Conservation (phyloP, 2,888 invertebrate species). For the Brachylomia viminalis region DNA sequence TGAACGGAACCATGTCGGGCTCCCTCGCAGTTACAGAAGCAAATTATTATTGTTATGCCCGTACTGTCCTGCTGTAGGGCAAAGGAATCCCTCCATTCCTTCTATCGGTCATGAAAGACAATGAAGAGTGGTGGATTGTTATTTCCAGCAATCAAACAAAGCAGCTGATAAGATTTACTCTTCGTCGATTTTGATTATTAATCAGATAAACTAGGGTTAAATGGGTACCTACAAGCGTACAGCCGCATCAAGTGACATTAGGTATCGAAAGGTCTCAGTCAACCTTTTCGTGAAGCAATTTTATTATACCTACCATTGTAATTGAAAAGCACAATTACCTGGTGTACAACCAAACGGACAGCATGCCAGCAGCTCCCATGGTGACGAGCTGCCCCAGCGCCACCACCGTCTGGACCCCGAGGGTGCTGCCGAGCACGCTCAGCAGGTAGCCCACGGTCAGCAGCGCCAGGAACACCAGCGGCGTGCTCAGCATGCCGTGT, state of each 20-base stretch:
- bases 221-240: no score
- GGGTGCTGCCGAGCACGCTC: conserved; percentile 94
- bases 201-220: background rate
- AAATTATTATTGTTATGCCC: background rate
- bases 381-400: conserved; percentile 94
- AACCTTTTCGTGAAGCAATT: background rate
- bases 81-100: background rate
- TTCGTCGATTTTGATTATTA: background rate
- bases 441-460: conserved; percentile 95
- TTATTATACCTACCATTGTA: background rate
- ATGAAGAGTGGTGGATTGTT: background rate
- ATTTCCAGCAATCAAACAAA: background rate
- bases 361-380: conserved; percentile 93
- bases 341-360: conserved; percentile 96
- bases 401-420: conserved; percentile 94
- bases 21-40: background rate
- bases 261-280: background rate
- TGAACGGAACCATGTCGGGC: background rate
- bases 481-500: conserved; percentile 98
- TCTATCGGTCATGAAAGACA: no score
- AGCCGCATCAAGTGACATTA: no score
- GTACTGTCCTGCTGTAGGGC: background rate
- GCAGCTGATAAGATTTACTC: background rate
- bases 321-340: conserved; percentile 90
- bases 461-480: conserved; percentile 96